These are phyloP conservation scores for Chymomyza costata DNA, from an alignment of 1,140 invertebrate species.

Conservation along the genomic window DNA sequence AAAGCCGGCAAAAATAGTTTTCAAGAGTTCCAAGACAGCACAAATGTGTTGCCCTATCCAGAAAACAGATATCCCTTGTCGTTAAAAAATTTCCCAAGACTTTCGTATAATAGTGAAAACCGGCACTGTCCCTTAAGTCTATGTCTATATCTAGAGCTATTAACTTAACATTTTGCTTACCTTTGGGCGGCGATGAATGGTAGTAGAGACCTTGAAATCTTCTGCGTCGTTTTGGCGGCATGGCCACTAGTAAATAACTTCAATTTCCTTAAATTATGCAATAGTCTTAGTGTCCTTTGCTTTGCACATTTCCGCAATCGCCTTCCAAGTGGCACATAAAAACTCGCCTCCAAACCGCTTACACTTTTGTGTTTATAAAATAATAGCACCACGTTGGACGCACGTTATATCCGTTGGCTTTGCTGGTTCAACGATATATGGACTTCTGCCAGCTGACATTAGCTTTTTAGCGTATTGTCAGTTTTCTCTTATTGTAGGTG, in stretches of 20 bases:
- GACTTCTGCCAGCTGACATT: constrained; percentile 1
- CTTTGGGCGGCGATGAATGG: constrained; percentile 78
- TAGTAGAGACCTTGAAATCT: constrained; percentile 77
- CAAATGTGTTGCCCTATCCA: too few relatives aligned
- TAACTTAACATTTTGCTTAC: constrained; percentile 62
- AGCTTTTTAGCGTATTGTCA: constrained; percentile 17
- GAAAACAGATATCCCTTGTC: too few relatives aligned
- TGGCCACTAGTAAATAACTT: constrained; percentile 16
- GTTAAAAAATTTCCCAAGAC: too few relatives aligned
- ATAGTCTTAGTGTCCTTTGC: constrained; percentile 43
- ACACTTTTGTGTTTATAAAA: neutral
- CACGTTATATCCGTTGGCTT: constrained; percentile 43
- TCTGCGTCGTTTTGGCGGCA: constrained; percentile 69
- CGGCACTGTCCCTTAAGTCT: neutral
- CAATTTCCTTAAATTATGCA: neutral
- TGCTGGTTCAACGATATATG: constrained; percentile 57
- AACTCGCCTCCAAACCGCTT: neutral
- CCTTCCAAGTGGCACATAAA: constrained; percentile 33
- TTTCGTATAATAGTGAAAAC: too few relatives aligned
- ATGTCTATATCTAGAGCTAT: neutral
- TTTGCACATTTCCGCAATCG: constrained; percentile 48
- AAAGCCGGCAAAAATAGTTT: too few relatives aligned
- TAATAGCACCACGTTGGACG: constrained; percentile 1
- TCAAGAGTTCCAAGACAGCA: too few relatives aligned
- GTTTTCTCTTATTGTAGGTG: neutral